These are phyloP conservation scores for Channallabes apus DNA, from an alignment of 2,797 vertebrate species.

Conservation along the genomic window DNA sequence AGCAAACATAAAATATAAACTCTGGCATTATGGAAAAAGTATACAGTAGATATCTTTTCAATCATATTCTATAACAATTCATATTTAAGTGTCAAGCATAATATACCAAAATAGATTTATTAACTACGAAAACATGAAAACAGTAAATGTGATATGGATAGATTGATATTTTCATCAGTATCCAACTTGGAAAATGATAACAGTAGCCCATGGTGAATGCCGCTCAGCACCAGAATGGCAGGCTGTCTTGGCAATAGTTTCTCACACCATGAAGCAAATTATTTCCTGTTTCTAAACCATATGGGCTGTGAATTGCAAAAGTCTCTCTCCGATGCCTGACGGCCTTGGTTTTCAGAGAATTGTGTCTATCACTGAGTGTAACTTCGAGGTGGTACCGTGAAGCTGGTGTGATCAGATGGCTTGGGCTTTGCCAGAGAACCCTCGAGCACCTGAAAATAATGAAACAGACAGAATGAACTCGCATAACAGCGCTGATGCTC, in stretches of 20 bases:
- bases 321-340: conserved; percentile 38
- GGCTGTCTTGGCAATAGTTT: conserved; percentile 37
- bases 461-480: conserved; percentile 35
- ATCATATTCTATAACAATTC: neutral
- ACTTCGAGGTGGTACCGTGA: conserved; percentile 32
- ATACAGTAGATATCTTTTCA: neutral
- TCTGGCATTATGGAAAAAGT: neutral
- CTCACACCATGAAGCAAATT: conserved; percentile 49
- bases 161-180: neutral
- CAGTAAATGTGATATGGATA: neutral
- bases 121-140: neutral
- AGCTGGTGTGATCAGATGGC: conserved; percentile 43
- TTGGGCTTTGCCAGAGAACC: conserved; percentile 20
- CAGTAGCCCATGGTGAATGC: conserved; percentile 14
- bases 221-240: conserved; percentile 37
- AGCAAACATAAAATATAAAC: neutral
- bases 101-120: neutral
- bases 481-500: conserved; percentile 13
- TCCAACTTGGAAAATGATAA: conserved; percentile 21
- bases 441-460: conserved; percentile 38
- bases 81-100: neutral
- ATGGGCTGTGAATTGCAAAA: conserved; percentile 47
- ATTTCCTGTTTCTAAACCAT: conserved; percentile 51
- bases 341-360: conserved; percentile 38
- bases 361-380: conserved; percentile 25